Percentiles rank a stretch among this genome's conserved stretches.
phyloP scores from a whole-genome alignment of 1,140 invertebrate genomes.

The Penaeus japonicus region DNA sequence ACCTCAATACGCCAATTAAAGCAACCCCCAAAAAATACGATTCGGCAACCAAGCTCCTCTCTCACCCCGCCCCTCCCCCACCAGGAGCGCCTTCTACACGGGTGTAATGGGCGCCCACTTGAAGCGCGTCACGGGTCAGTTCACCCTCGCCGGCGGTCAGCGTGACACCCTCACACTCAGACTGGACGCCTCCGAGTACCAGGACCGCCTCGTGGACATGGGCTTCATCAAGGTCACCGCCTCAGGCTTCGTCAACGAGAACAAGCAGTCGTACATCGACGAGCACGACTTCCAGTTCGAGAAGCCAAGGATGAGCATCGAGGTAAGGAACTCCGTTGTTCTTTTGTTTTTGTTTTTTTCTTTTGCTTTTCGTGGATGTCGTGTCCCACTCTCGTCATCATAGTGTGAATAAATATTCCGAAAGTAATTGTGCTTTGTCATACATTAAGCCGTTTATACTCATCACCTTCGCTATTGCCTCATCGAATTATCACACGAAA shows the following conservation, averaged over 20 bases:
- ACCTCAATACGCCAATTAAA: too few relatives aligned
- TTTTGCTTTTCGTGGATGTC: neutral
- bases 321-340: conserved; percentile 55
- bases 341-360: neutral
- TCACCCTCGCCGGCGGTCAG: conserved; percentile 65
- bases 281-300: conserved; percentile 62
- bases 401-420: neutral
- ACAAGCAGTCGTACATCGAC: conserved; percentile 62
- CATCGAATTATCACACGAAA: too few relatives aligned
- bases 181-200: conserved; percentile 61
- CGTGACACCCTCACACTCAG: conserved; percentile 44
- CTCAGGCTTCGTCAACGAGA: conserved; percentile 62
- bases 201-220: conserved; percentile 62
- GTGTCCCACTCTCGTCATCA: neutral
- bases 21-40: too few relatives aligned
- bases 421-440: neutral
- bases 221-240: conserved; percentile 62
- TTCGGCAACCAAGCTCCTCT: neutral
- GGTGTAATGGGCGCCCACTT: conserved; percentile 75
- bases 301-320: conserved; percentile 63
- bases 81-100: conserved; percentile 76
- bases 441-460: neutral
- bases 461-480: too few relatives aligned
- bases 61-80: neutral
- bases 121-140: conserved; percentile 73